Base-by-base conservation (phyloP, 2,888 invertebrate genomes). In the Eilema sororculum region DNA sequence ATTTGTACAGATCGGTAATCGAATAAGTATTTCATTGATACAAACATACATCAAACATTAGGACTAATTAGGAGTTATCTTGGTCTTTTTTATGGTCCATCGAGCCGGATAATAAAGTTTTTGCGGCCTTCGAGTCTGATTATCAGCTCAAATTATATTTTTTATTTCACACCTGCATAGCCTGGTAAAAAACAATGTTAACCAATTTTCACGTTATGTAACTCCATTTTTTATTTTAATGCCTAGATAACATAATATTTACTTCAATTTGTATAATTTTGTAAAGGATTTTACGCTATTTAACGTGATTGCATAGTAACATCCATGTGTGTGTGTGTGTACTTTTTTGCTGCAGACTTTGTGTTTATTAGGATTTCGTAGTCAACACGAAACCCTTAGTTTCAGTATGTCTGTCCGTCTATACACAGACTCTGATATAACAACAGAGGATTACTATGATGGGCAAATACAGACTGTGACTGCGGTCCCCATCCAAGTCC, bases 111-210 rank as follows among this genome's bases (percentile, higher is more conserved):
- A n/a, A n/a, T 52, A 52, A 52, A 52, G 20, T n/a, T 52, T 52
- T 52, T n/a, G 20, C n/a, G 0, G 52, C 9, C n/a, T 52, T 52
- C 46, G 6, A 20, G 6, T 46, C 52, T 20, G n/a, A 52, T 46
- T 20, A 46, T n/a, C n/a, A n/a, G 52, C 8, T 52, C n/a, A 52
- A 52, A 52, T 52, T 46, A 52, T n/a, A 52, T 52, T 52, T 52
- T 52, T 52, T 52, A 46, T n/a, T 52, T 52, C 20, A 52, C 52
- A n/a, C 52, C 52, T 52, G 52, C 52, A 52, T n/a, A 52, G 52
- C 52, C 9, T 52, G 8, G 20, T 46, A 16, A 16, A 20, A 52
- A n/a, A 52, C 16, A 8, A 6, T 20, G 46, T 6, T 46, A 46
- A 0, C 20, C 20, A 20, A 46, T 5, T 46, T 46, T 46, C 20